Conservation (phyloP, 2,113 vertebrate genomes). For the Plectropomus leopardus region DNA sequence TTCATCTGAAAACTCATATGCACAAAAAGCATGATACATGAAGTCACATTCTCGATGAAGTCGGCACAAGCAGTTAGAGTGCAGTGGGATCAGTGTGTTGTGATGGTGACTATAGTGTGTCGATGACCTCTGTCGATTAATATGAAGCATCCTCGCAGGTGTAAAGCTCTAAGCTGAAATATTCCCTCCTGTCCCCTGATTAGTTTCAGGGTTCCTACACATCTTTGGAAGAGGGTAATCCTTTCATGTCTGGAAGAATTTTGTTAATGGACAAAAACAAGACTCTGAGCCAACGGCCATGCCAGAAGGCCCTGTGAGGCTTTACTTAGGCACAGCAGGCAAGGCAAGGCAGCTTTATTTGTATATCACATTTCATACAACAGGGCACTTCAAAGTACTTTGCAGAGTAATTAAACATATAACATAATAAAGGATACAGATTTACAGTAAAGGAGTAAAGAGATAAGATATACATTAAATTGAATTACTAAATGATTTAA, state of each 20-base stretch:
- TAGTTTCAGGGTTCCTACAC: not conserved
- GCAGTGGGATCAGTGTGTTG: not conserved
- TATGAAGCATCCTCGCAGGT: not conserved
- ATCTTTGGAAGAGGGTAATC: slow-evolving; percentile 4
- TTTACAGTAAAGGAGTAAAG: too few species aligned
- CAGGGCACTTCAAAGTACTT: too few species aligned
- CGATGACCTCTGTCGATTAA: not conserved
- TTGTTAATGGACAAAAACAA: not conserved
- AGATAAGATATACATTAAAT: too few species aligned
- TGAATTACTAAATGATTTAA: too few species aligned
- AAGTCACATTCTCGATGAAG: not conserved
- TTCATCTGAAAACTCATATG: not conserved
- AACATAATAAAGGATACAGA: too few species aligned
- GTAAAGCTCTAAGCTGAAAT: not conserved
- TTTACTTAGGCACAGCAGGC: not conserved
- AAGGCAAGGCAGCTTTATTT: too few species aligned
- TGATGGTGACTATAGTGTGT: not conserved
- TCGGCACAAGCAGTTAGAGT: not conserved
- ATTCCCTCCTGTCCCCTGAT: not conserved
- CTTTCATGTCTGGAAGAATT: not conserved
- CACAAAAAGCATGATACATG: not conserved
- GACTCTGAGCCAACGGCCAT: not conserved
- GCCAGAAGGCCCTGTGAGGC: not conserved
- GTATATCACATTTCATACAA: too few species aligned
- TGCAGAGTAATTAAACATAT: too few species aligned